Evolutionary conservation across 2,888 invertebrate species (phyloP).

Genomic region (Macrosoma leucophasiata): DNA sequence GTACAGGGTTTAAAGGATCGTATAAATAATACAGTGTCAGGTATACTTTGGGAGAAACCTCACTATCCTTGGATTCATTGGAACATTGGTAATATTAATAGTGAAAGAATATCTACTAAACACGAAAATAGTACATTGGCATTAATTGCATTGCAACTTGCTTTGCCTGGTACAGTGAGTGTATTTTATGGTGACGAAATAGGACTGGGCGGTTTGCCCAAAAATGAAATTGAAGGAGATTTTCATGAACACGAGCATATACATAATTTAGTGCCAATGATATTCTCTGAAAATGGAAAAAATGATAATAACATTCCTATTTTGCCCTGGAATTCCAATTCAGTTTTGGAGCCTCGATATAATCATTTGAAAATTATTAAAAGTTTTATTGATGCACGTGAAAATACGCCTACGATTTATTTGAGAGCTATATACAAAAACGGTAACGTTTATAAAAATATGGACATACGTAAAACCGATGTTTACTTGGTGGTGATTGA

Average conservation of each 20-base stretch:
- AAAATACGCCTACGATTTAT: slow-evolving; percentile 82
- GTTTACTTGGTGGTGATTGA: slow-evolving; percentile 82
- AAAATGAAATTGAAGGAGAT: slow-evolving; percentile 71
- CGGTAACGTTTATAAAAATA: slow-evolving; percentile 78
- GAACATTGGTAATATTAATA: slow-evolving; percentile 81
- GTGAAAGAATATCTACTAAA: slow-evolving; percentile 74
- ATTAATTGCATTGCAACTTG: slow-evolving; percentile 82
- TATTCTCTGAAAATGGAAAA: slow-evolving; percentile 69
- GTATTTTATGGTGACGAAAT: slow-evolving; percentile 96
- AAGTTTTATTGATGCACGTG: slow-evolving; percentile 76
- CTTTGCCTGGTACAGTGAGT: slow-evolving; percentile 89
- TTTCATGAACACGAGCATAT: slow-evolving; percentile 76
- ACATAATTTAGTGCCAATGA: slow-evolving; percentile 83
- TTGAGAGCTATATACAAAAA: slow-evolving; percentile 82
- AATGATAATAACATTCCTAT: slow-evolving; percentile 49
- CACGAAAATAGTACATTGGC: slow-evolving; percentile 80
- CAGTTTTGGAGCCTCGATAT: slow-evolving; percentile 62
- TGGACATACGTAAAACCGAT: slow-evolving; percentile 79
- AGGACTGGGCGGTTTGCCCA: slow-evolving; percentile 76
- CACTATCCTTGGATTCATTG: slow-evolving; percentile 87
- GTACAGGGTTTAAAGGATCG: slow-evolving; percentile 74
- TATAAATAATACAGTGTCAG: slow-evolving; percentile 73
- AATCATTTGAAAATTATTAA: slow-evolving; percentile 73
- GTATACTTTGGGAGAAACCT: slow-evolving; percentile 77
- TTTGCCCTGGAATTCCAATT: slow-evolving; percentile 80